Conservation (phyloP, 2,113 vertebrate genomes). For the Equus quagga region DNA sequence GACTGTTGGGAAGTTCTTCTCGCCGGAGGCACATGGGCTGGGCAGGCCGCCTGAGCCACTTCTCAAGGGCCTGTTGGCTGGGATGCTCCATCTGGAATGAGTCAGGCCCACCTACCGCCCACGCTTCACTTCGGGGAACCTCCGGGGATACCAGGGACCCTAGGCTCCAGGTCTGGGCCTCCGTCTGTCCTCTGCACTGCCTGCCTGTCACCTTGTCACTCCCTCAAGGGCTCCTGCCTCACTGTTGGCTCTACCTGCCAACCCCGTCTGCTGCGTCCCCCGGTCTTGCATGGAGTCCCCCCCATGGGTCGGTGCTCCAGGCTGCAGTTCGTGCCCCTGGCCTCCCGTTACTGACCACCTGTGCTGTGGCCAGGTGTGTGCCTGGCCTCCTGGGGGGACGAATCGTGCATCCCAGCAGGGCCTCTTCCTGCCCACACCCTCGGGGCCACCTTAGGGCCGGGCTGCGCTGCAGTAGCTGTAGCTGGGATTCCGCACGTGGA, state of each 20-base stretch:
- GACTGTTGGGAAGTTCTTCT: neutral
- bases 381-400: neutral
- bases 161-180: neutral
- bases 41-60: too few relatives aligned
- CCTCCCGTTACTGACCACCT: accelerated
- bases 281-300: too few relatives aligned
- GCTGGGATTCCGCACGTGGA: neutral
- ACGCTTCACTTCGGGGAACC: too few relatives aligned
- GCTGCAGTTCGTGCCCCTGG: neutral
- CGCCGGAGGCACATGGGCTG: neutral
- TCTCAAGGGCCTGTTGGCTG: too few relatives aligned
- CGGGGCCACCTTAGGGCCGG: neutral
- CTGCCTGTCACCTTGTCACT: neutral
- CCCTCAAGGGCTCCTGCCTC: neutral
- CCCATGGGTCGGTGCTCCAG: neutral
- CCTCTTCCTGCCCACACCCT: neutral
- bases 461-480: neutral
- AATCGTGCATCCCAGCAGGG: neutral
- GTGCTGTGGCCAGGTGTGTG: too few relatives aligned
- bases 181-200: neutral
- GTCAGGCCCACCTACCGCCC: too few relatives aligned
- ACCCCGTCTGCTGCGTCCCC: too few relatives aligned
- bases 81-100: too few relatives aligned
- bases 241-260: neutral
- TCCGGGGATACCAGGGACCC: too few relatives aligned